Evolutionary conservation across 2,888 invertebrate species (phyloP), one percentile per base, ranked within the genome.

Genomic region (Chaetogeoica ovagalla): DNA sequence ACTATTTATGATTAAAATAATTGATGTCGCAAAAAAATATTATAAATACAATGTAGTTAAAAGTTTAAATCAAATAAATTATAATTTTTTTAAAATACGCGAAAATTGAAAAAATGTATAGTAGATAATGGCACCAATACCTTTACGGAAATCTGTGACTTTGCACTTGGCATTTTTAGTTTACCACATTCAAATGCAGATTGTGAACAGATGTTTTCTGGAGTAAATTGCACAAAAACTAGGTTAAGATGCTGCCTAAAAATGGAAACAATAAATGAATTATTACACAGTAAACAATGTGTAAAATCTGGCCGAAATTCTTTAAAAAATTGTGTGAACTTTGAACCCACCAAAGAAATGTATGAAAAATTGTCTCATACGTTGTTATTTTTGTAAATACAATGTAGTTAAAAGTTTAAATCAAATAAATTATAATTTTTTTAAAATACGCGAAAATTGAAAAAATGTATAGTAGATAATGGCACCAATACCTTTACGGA

Each of bases 391-490:
- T 62, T n/a, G n/a, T n/a, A n/a, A n/a, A n/a, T 15, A 23, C 30
- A 30, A 62, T 62, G 30, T 30, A 17, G 1, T 5, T 4, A 30
- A 30, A 62, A 62, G 8, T 17, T 13, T 62, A 30, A 62, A 30
- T 30, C 19, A 57, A 57, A 63, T n/a, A 43, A 43, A 43, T 43
- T 8, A 43, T 8, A 43, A 9, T 43, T 8, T 43, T 8, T 43
- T 8, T 43, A 43, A 43, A 43, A n/a, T 30, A 62, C 30, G 62
- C 30, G 62, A 30, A 62, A 62, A 62, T n/a, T 62, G 15, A 62
- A 62, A 15, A 62, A 30, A 62, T 62, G 23, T 62, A 30, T n/a
- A 30, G 6, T 62, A 62, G 62, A 62, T n/a, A 62, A 62, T 62
- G 15, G 13, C n/a, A n/a, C 62, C n/a, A 30, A 62, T 62, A 62